Evolutionary conservation across 2,888 invertebrate genomes (phyloP), one percentile per base, ranked within the genome.

Genomic region (Choristoneura rosaceana): DNA sequence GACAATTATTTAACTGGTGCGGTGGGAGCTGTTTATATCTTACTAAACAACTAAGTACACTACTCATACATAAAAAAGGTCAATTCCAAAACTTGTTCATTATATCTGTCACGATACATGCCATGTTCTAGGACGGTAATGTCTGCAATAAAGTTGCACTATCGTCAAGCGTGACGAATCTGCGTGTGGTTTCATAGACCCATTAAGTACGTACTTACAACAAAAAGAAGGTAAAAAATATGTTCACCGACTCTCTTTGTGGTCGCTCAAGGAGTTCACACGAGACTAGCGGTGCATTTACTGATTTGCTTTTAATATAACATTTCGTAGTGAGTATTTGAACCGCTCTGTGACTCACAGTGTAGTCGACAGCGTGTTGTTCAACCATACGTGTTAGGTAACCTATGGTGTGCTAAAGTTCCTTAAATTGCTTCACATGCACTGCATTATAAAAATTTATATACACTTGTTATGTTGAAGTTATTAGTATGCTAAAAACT

Each of bases 281-380:
- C 71, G 71, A 59, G 63, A 63, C 67, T 71, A 71, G 63, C 71
- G 71, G 71, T 68, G 58, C 33, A 52, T 47, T 66, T 61, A 67
- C 52, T 67, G 45, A 14, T 34, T 55, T 52, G 33, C 15, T 62
- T 45, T 71, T 15, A 47, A 64, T 47, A 41, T 63, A 33, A 64
- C 17, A 59, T 58, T 47, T 64, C 45, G 34, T 60, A 47, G 14
- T 17, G 14, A 17, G 25, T 41, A 43, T 58, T 55, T 43, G 45
- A 12, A 34, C 38, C 5, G 10, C 5, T 62, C 3, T 41, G 58
- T 25, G 47, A 60, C 47, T 58, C n/a, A 14, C 52, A 52, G 9
- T 52, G 17, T 52, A 43, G 43, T 4, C 10, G 10, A 43, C 3
- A 2, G 43, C 12, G 43, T 43, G 12, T 43, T 9, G 10, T 43